Conservation (phyloP, 1,140 invertebrate genomes). For the Drosophila sulfurigaster region DNA sequence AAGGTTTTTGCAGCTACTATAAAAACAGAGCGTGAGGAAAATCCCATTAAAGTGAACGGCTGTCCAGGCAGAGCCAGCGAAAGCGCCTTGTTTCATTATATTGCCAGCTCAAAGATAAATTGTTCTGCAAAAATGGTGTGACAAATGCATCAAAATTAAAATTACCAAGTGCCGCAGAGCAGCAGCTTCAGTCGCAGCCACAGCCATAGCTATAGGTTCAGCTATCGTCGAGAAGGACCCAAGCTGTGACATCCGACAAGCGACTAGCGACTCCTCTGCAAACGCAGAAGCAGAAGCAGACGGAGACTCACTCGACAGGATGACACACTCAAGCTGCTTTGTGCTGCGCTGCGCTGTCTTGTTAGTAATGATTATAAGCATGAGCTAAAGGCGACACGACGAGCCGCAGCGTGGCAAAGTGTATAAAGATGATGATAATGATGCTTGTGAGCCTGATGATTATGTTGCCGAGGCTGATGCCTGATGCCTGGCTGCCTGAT, state of each 20-base stretch:
- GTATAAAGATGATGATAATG: slow-evolving; percentile 30
- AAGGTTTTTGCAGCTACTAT: slow-evolving; percentile 13
- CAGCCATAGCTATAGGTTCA: not conserved
- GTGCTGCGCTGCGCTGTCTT: slow-evolving; percentile 64
- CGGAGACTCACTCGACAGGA: slow-evolving; percentile 37
- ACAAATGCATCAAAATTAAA: slow-evolving; percentile 83
- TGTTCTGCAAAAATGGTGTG: slow-evolving; percentile 63
- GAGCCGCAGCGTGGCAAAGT: not conserved
- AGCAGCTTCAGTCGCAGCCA: not conserved
- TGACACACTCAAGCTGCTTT: slow-evolving; percentile 78
- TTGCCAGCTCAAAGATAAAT: slow-evolving; percentile 69
- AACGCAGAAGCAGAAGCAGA: not conserved
- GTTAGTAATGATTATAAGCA: slow-evolving; percentile 67
- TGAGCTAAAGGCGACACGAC: slow-evolving; percentile 24
- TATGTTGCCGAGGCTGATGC: slow-evolving; percentile 52
- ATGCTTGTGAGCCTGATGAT: slow-evolving; percentile 33
- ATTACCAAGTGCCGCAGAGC: slow-evolving; percentile 69
- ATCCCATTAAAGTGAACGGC: slow-evolving; percentile 67
- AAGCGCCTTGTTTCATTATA: slow-evolving; percentile 69
- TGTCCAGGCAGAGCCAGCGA: slow-evolving; percentile 38
- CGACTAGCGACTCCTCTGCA: slow-evolving; percentile 3
- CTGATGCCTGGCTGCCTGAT: slow-evolving; percentile 45
- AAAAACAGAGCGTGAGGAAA: slow-evolving; percentile 41
- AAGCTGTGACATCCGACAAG: slow-evolving; percentile 15
- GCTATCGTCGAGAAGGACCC: not conserved